Evolutionary conservation across 2,888 invertebrate species (phyloP).

Genomic region (Liopterus haemorrhoidalis): DNA sequence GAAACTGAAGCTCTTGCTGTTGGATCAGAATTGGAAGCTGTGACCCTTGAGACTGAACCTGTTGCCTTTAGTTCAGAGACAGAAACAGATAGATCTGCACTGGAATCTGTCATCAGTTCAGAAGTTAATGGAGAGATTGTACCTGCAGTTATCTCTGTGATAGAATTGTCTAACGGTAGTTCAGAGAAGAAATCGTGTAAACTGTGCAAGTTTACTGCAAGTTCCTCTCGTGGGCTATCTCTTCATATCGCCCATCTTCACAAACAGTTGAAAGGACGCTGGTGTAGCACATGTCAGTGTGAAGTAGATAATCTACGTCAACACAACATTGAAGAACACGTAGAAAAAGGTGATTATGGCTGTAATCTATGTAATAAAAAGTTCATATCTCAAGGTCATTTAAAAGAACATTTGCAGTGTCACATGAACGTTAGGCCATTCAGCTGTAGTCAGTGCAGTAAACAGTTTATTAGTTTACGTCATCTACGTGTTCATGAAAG

Average conservation of each 20-base stretch:
- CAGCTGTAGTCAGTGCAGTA: conserved; percentile 31
- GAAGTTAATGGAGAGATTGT: no score
- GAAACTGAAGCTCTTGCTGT: no score
- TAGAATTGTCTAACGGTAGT: no score
- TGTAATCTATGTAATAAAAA: conserved; percentile 38
- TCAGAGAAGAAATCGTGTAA: no score
- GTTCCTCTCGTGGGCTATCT: conserved; percentile 35
- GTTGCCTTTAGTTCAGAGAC: no score
- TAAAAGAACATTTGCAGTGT: conserved; percentile 32
- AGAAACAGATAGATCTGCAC: no score
- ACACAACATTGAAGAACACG: conserved; percentile 25
- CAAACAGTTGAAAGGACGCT: conserved; percentile 36
- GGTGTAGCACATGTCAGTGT: conserved; percentile 38
- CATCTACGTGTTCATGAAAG: conserved; percentile 30
- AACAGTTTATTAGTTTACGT: conserved; percentile 28
- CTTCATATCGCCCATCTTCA: conserved; percentile 38
- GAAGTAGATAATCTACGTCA: conserved; percentile 33
- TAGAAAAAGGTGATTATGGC: conserved; percentile 30
- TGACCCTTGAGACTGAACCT: no score
- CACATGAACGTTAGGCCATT: conserved; percentile 32
- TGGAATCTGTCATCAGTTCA: no score
- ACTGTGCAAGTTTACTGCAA: no score
- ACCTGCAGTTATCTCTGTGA: no score
- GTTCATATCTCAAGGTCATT: conserved; percentile 33
- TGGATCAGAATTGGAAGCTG: no score